phyloP scores from a whole-genome alignment of 2,113 vertebrate genomes.

The Sinocyclocheilus anophthalmus region DNA sequence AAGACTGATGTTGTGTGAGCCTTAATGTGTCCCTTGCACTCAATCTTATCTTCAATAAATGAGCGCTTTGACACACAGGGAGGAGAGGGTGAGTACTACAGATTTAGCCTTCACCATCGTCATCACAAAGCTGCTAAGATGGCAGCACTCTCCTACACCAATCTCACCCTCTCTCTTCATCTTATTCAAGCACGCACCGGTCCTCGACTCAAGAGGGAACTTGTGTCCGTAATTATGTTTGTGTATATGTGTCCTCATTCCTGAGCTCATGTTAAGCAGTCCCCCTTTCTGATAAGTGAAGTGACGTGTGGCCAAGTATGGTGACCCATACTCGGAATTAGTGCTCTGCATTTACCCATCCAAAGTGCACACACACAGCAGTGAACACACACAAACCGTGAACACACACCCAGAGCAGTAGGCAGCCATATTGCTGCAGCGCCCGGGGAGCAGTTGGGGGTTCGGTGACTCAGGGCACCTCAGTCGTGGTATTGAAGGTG shows the following conservation, averaged over 20 bases:
- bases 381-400: too few relatives aligned
- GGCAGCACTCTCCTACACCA: constrained; percentile 20
- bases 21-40: constrained; percentile 50
- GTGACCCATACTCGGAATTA: too few relatives aligned
- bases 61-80: constrained; percentile 38
- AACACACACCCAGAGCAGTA: too few relatives aligned
- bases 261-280: constrained; percentile 14
- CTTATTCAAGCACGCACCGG: background rate
- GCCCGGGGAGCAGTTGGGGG: too few relatives aligned
- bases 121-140: constrained; percentile 42
- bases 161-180: background rate
- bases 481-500: too few relatives aligned
- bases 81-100: constrained; percentile 49
- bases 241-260: constrained; percentile 13
- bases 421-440: too few relatives aligned
- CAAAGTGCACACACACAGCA: too few relatives aligned
- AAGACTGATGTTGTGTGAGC: background rate
- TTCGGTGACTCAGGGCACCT: too few relatives aligned
- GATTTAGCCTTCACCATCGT: constrained; percentile 42
- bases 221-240: constrained; percentile 4
- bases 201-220: constrained; percentile 1
- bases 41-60: constrained; percentile 49
- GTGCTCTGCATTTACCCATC: too few relatives aligned
- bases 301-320: too few relatives aligned
- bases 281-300: background rate